A percentile compares a stretch with the other conserved stretches of the same genome.
phyloP scores from a whole-genome alignment of 2,113 vertebrate species.

The Copsychus sechellarum region DNA sequence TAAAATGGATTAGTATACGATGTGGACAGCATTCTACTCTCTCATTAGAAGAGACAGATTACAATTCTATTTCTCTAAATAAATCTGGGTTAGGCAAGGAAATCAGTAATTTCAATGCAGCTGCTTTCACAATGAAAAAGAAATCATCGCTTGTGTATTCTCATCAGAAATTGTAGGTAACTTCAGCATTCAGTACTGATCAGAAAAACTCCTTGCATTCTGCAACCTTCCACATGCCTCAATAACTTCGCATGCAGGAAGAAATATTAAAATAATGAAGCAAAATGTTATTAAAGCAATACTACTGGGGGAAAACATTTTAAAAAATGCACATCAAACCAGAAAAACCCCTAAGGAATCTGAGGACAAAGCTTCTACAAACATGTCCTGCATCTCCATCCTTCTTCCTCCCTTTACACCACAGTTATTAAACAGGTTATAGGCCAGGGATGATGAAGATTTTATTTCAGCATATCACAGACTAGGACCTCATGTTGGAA shows the following conservation, averaged over 20 bases:
- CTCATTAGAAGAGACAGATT: conserved; percentile 69
- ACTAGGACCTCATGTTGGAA: not conserved
- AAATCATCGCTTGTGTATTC: conserved; percentile 67
- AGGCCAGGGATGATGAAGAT: not conserved
- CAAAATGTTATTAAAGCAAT: conserved; percentile 29
- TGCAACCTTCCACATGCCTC: conserved; percentile 8
- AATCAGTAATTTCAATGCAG: conserved; percentile 62
- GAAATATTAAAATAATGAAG: conserved; percentile 56
- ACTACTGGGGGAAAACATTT: not conserved
- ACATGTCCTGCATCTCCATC: not conserved
- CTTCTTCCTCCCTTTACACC: not conserved
- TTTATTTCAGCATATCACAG: not conserved
- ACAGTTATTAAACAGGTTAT: not conserved
- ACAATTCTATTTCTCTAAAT: conserved; percentile 69
- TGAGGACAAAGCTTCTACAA: not conserved
- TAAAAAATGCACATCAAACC: not conserved
- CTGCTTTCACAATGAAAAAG: conserved; percentile 50
- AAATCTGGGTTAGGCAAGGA: conserved; percentile 47
- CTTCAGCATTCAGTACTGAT: conserved; percentile 14
- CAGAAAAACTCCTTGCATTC: conserved; percentile 32
- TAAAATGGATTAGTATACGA: conserved; percentile 61
- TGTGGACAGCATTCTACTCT: conserved; percentile 49
- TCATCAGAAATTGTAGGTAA: conserved; percentile 54
- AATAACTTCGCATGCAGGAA: conserved; percentile 25
- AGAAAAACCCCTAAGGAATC: not conserved